Base-by-base conservation (phyloP, 2,797 vertebrate genomes). In the Ceryle rudis region DNA sequence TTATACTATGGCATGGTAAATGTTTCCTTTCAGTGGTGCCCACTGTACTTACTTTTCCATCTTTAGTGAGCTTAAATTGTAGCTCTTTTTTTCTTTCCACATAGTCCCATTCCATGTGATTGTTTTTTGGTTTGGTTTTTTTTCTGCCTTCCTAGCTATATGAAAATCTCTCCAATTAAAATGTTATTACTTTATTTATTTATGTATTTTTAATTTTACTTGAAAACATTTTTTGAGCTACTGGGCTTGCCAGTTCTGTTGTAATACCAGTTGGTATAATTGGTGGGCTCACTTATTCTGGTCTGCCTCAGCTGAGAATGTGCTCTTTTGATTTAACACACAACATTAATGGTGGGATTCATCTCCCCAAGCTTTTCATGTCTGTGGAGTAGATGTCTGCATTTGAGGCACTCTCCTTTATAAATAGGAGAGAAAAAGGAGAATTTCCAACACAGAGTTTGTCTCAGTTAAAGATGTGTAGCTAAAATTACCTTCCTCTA, bases 1-100 rank as follows among this genome's bases (percentile, higher is more conserved):
- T 97, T 97, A 95, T 95, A 80, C 80, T 94, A 96, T 96, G 94
- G 96, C 95, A 96, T 96, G 93, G 84, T 95, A 97, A 97, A 97
- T 95, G 88, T 97, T 97, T 97, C 47, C 89, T 97, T 97, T 97
- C 82, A 78, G 22, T 95, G 89, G 65, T 95, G 62, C 52, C 86
- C 85, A 88, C 93, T 96, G 84, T 89, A 96, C 89, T 96, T 93
- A 94, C 49, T 92, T 97, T 97, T 96, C 96, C 86, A 71, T 86
- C 95, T 92, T 90, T 78, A 77, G 85, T 79, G 66, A 95, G 62
- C 70, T 90, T 91, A 72, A 86, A 86, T 91, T 94, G 91, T 92
- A 71, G 66, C 57, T 93, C 39, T 46, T 93, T 96, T 96, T 94
- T 89, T 60, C 79, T 88, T 95, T 94, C 72, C 37, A 4, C 82